Evolutionary conservation across 2,113 vertebrate species (phyloP), one percentile per base, ranked within the genome.

Genomic region (Anguilla japonica): DNA sequence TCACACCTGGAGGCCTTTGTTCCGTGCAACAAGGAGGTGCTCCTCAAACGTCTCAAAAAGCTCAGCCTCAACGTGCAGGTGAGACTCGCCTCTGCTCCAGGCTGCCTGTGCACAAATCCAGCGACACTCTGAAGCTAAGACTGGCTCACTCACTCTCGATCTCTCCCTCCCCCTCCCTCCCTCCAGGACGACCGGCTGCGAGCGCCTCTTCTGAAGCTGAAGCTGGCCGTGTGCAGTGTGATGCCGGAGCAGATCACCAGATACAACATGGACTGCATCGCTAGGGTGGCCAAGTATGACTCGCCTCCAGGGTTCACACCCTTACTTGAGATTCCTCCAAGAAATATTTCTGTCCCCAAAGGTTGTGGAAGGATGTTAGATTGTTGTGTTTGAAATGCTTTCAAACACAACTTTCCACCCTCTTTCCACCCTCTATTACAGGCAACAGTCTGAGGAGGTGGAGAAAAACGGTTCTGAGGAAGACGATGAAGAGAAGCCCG

Each of bases 61-160:
- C 92, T 99, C 50, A 98, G 98, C 90, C 97, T 99, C 92, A 98
- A 99, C 79, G 96, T 99, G 20, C 98, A 99, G 97, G 98, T 99
- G 93, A 88, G 60, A 67, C 60, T 4, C 60, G 20, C 60, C 60
- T 67, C 18, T 26, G 18, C 13, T 0, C 56, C 15, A 14, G 15
- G 56, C 56, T 20, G 15, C 56, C 56, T 60, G 56, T 60, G 14
- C 18, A 18, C 56, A 2, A 11, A 53, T 53, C 50, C 50, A 53
- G 11, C 13, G 50, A 53, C 50, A 53, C 50, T 53, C 50, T 8
- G 43, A 46, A 46, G 50, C 50, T 53, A 14, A 46, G 43, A 46
- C 43, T 53, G 50, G 13, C 50, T 1, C 50, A 11, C 50, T 11
- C 50, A 11, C 50, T 53, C 50, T 14, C 50, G 0, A 1, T 34